Conservation (phyloP, 2,797 vertebrate species). For the Carcharodon carcharias region DNA sequence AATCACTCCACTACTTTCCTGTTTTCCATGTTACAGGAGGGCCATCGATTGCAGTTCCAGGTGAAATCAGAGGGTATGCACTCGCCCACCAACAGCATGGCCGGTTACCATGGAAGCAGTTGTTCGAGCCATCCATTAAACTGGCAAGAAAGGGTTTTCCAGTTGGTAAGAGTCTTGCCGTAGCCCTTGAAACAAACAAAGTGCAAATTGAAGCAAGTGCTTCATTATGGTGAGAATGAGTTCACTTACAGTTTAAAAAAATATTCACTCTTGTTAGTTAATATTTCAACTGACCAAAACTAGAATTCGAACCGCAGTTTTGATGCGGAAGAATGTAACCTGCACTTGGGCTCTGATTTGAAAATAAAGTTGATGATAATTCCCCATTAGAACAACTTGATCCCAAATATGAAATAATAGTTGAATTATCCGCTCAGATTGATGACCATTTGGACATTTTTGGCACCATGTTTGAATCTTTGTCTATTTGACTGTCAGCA, state of each 20-base stretch:
- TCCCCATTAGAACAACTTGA: background rate
- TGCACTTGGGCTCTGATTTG: background rate
- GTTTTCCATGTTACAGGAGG: conserved; percentile 60
- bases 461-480: background rate
- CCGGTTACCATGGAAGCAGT: conserved; percentile 75
- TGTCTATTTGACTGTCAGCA: background rate
- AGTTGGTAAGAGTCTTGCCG: conserved; percentile 67
- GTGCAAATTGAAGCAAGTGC: conserved; percentile 51
- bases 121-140: conserved; percentile 82
- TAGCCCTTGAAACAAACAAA: conserved; percentile 52
- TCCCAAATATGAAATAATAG: background rate
- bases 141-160: conserved; percentile 78
- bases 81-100: conserved; percentile 79
- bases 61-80: conserved; percentile 84
- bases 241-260: background rate
- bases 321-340: background rate
- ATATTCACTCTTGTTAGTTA: background rate
- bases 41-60: conserved; percentile 79
- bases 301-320: background rate
- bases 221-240: conserved; percentile 66
- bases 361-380: background rate
- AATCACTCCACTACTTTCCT: background rate
- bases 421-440: background rate
- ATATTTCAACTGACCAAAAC: background rate
- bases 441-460: background rate